Evolutionary conservation across 2,113 vertebrate genomes (phyloP).

Genomic region (Spermophilus dauricus): DNA sequence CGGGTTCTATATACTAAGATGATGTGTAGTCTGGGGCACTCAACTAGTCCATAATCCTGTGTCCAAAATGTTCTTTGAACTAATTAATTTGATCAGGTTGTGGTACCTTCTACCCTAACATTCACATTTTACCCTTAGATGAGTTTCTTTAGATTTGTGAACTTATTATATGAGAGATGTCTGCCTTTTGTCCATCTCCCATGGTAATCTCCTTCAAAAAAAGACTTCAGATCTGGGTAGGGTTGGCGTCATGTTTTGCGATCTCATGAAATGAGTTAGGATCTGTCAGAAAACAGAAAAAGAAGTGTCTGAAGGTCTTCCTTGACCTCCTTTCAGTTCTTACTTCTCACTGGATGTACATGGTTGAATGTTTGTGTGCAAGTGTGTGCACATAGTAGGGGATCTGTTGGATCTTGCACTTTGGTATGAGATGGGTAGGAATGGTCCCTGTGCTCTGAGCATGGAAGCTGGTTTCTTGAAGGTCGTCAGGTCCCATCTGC

Average conservation of each 20-base stretch:
- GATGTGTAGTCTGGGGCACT: background rate
- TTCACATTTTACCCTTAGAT: background rate
- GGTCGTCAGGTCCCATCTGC: background rate
- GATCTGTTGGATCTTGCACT: background rate
- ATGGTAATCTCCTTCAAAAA: background rate
- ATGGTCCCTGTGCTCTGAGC: background rate
- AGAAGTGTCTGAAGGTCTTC: background rate
- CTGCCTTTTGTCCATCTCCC: background rate
- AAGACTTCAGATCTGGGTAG: background rate
- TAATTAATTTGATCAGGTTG: conserved; percentile 26
- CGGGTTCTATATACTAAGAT: background rate
- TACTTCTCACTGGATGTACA: background rate
- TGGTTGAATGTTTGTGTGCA: background rate
- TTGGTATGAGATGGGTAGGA: background rate
- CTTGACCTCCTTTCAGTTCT: background rate
- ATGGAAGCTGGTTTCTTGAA: background rate
- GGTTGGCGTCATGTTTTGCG: background rate
- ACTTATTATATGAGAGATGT: background rate
- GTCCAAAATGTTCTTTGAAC: background rate
- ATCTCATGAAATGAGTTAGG: background rate
- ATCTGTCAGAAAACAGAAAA: background rate
- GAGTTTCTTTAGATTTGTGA: conserved; percentile 17
- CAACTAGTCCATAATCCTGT: background rate
- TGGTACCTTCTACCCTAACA: background rate
- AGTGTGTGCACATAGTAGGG: background rate